phyloP scores from a whole-genome alignment of 2,113 vertebrate genomes.

The Pavo muticus region DNA sequence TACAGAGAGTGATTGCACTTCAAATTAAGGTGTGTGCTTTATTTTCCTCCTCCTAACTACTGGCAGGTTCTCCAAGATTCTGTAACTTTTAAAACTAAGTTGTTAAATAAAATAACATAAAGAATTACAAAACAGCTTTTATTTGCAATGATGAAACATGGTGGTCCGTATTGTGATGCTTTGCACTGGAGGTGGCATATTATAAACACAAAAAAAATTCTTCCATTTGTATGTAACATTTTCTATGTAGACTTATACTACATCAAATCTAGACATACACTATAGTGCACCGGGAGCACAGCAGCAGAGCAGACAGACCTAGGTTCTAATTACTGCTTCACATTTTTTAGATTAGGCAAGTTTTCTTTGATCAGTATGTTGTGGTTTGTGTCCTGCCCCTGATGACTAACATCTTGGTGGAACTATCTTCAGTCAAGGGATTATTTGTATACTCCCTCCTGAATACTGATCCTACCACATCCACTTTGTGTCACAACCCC shows the following conservation, averaged over 20 bases:
- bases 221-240: background rate
- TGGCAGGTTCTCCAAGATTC: background rate
- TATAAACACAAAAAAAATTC: background rate
- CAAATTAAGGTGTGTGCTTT: background rate
- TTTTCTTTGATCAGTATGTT: conserved; percentile 39
- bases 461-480: conserved; percentile 55
- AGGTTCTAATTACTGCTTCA: background rate
- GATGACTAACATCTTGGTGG: conserved; percentile 60
- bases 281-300: background rate
- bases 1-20: background rate
- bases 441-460: conserved; percentile 51
- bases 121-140: background rate
- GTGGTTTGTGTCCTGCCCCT: conserved; percentile 53
- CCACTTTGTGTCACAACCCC: conserved; percentile 47
- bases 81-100: background rate
- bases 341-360: conserved; percentile 48
- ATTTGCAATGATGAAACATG: background rate
- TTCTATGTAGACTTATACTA: background rate
- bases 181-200: background rate
- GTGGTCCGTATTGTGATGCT: background rate
- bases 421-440: conserved; percentile 65
- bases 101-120: background rate
- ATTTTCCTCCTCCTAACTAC: background rate
- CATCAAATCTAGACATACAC: background rate
- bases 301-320: background rate